A percentile compares a stretch with the other conserved stretches of the same genome.
These are phyloP conservation scores for Jordanella pulchra DNA, from an alignment of 2,797 vertebrate species.

Conservation along the genomic window DNA sequence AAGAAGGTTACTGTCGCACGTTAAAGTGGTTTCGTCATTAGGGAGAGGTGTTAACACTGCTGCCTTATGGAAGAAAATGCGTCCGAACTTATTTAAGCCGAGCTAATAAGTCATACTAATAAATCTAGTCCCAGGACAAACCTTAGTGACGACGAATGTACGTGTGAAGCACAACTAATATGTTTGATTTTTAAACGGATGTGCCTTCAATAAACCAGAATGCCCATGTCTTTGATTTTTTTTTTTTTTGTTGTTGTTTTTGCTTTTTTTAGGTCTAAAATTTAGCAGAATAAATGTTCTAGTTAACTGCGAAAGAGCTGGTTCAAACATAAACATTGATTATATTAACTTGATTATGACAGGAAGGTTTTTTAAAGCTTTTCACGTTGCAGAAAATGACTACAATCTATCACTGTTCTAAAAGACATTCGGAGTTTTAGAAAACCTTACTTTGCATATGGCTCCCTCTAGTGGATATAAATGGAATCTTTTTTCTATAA, in stretches of 20 bases:
- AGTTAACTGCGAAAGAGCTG: not conserved
- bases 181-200: constrained; percentile 68
- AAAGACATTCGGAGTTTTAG: not conserved
- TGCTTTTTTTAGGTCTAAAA: not conserved
- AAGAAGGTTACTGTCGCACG: constrained; percentile 21
- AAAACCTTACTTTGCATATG: not conserved
- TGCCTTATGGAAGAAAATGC: constrained; percentile 25
- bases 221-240: constrained; percentile 8
- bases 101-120: constrained; percentile 17
- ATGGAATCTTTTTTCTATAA: not conserved
- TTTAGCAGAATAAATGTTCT: not conserved
- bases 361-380: no score
- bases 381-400: no score
- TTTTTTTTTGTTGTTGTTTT: not conserved
- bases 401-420: no score
- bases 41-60: constrained; percentile 12
- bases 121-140: constrained; percentile 37
- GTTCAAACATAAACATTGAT: no score
- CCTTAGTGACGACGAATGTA: constrained; percentile 66
- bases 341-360: no score
- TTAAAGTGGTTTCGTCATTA: constrained; percentile 1
- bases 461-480: constrained; percentile 1
- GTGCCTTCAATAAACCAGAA: constrained; percentile 82
- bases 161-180: constrained; percentile 52
- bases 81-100: constrained; percentile 17